Evolutionary conservation across 2,113 vertebrate genomes (phyloP).

Genomic region (Daphoenositta chrysoptera): DNA sequence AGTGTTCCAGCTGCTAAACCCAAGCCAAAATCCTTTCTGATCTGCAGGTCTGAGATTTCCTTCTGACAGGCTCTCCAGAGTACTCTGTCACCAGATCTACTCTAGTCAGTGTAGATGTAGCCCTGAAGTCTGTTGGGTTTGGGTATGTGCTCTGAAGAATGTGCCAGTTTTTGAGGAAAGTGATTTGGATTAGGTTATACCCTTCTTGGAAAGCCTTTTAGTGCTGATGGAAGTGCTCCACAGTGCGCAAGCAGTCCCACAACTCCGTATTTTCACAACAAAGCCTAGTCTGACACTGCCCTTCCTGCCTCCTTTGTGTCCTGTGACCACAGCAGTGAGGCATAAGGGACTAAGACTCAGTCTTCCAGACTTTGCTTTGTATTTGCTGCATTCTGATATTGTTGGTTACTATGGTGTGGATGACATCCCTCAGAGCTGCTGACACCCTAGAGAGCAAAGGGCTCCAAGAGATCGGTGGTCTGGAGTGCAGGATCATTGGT

Average conservation of each 20-base stretch:
- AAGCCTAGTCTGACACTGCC: neutral
- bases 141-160: neutral
- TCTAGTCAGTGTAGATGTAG: neutral
- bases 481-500: neutral
- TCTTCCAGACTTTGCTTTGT: neutral
- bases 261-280: neutral
- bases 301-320: neutral
- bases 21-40: neutral
- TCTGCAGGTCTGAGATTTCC: neutral
- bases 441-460: neutral
- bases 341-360: neutral
- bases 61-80: neutral
- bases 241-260: accelerated
- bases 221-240: neutral
- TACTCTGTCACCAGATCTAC: neutral
- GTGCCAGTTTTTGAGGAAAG: neutral
- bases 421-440: neutral
- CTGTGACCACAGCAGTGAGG: neutral
- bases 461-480: neutral
- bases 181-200: neutral
- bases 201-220: neutral
- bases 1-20: neutral
- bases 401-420: accelerated
- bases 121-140: neutral
- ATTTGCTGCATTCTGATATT: neutral